These are phyloP conservation scores for Cryptoblepharus egeriae DNA, from an alignment of 2,797 vertebrate species.

Conservation along the genomic window DNA sequence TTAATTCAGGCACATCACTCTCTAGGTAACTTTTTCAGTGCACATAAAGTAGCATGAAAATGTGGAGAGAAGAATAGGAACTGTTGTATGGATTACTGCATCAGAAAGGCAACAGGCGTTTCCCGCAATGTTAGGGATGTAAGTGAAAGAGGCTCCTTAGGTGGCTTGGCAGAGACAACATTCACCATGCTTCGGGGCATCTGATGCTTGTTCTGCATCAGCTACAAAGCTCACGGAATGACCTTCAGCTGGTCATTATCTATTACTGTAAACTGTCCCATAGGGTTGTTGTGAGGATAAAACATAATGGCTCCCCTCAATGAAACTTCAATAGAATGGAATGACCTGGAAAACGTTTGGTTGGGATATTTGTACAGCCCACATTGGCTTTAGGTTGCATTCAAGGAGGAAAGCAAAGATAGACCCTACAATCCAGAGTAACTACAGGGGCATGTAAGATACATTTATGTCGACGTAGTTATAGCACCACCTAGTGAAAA, in stretches of 20 bases:
- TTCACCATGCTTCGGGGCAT: neutral
- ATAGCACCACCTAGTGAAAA: too few relatives aligned
- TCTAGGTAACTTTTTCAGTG: conserved; percentile 11
- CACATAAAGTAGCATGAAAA: neutral
- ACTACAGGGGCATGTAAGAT: too few relatives aligned
- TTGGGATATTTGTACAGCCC: neutral
- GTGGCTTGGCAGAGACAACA: neutral
- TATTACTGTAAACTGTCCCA: neutral
- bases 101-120: neutral
- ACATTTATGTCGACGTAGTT: too few relatives aligned
- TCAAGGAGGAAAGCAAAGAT: too few relatives aligned
- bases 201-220: too few relatives aligned
- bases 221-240: too few relatives aligned
- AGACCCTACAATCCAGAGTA: too few relatives aligned
- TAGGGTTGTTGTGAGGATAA: neutral
- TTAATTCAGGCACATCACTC: conserved; percentile 25
- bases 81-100: neutral
- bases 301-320: neutral
- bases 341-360: neutral
- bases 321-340: neutral
- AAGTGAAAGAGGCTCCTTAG: neutral
- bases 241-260: neutral
- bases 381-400: too few relatives aligned
- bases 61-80: neutral
- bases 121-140: neutral